These are phyloP conservation scores for Caenorhabditis angaria DNA, from an alignment of 2,888 invertebrate genomes.

Conservation along the genomic window DNA sequence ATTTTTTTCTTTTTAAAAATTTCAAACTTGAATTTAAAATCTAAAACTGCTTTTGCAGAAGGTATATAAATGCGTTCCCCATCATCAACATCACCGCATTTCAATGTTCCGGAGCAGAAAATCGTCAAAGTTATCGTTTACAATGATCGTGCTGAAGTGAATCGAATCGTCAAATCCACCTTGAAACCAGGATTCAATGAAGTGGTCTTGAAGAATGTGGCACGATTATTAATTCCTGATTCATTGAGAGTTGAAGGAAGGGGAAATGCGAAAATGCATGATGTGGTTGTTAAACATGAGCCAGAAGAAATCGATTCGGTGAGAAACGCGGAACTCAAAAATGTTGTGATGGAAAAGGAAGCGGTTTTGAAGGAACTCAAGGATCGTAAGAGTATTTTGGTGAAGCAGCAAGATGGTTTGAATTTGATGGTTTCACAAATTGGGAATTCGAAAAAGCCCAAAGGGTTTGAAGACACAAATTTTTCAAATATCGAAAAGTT, in stretches of 20 bases:
- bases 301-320: slow-evolving; percentile 49
- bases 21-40: too few species aligned
- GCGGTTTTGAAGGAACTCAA: slow-evolving; percentile 29
- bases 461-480: slow-evolving; percentile 39
- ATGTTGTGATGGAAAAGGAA: slow-evolving; percentile 7
- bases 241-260: slow-evolving; percentile 64
- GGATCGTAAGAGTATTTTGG: slow-evolving; percentile 11
- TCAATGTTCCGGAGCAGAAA: slow-evolving; percentile 36
- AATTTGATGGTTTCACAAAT: slow-evolving; percentile 55
- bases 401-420: slow-evolving; percentile 57
- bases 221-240: slow-evolving; percentile 39
- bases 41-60: too few species aligned
- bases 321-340: slow-evolving; percentile 25
- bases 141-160: slow-evolving; percentile 65
- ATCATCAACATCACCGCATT: slow-evolving; percentile 15
- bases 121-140: slow-evolving; percentile 55
- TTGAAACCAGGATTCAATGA: slow-evolving; percentile 57
- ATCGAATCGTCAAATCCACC: slow-evolving; percentile 40
- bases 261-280: slow-evolving; percentile 58
- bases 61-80: too few species aligned
- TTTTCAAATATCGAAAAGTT: slow-evolving; percentile 49
- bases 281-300: slow-evolving; percentile 53
- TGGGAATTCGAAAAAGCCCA: slow-evolving; percentile 31
- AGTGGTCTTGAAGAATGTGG: slow-evolving; percentile 57
- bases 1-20: too few species aligned